Percentiles rank a stretch among this genome's conserved stretches.
phyloP scores from a whole-genome alignment of 1,140 invertebrate species.

The Wasmannia auropunctata region DNA sequence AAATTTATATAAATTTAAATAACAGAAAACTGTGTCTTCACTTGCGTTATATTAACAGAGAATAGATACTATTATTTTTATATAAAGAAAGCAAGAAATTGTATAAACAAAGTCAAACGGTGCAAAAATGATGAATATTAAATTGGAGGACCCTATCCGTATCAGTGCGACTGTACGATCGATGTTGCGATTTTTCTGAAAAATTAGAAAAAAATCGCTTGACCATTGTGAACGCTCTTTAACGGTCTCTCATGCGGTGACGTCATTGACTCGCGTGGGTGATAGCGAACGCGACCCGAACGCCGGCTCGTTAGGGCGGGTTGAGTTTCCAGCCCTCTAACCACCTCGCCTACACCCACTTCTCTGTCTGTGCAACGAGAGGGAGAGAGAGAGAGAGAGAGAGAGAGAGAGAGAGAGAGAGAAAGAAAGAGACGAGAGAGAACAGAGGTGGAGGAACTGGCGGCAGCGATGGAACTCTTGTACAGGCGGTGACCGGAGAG shows the following conservation, averaged over 20 bases:
- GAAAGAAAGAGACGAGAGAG: no score
- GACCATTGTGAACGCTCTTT: slow-evolving; percentile 53
- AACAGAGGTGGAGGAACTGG: slow-evolving; percentile 29
- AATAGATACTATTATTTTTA: not conserved
- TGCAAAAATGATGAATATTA: not conserved
- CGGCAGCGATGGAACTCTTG: slow-evolving; percentile 39
- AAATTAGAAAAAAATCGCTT: slow-evolving; percentile 16
- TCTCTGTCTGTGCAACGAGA: slow-evolving; percentile 40
- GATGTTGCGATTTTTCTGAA: not conserved
- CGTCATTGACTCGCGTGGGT: slow-evolving; percentile 70
- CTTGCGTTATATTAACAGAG: not conserved
- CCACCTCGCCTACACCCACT: slow-evolving; percentile 36
- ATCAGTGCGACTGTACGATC: not conserved
- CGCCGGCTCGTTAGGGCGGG: slow-evolving; percentile 61
- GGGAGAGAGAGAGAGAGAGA: no score
- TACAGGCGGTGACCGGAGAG: slow-evolving; percentile 28
- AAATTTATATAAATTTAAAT: not conserved
- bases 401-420: no score
- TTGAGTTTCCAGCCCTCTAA: slow-evolving; percentile 47
- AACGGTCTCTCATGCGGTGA: slow-evolving; percentile 57
- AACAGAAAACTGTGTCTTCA: not conserved
- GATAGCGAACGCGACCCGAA: slow-evolving; percentile 64
- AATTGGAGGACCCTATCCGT: not conserved
- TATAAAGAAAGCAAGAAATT: not conserved
- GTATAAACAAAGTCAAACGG: not conserved